Conservation (phyloP, 2,888 invertebrate genomes). For the Acanthosoma haemorrhoidale region DNA sequence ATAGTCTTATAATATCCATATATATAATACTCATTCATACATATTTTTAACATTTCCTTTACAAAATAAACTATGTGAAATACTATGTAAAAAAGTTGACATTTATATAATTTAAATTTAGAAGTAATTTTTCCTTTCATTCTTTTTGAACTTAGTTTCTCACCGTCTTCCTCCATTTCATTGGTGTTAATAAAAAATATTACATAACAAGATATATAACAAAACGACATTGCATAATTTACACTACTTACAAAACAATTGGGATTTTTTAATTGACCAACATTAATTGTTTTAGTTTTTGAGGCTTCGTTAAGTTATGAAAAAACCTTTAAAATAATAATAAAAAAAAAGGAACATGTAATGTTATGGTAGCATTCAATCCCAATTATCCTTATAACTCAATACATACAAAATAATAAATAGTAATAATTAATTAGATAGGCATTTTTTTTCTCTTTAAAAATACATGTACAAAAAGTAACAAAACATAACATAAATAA, state of each 20-base stretch:
- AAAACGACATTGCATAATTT: background rate
- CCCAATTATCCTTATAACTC: background rate
- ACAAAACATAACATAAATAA: background rate
- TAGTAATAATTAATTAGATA: background rate
- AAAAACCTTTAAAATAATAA: background rate
- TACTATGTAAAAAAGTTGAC: slow-evolving; percentile 24
- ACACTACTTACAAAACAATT: slow-evolving; percentile 1
- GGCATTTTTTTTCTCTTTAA: background rate
- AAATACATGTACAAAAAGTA: slow-evolving; percentile 3
- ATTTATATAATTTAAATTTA: slow-evolving; percentile 18
- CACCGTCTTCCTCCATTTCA: slow-evolving; percentile 23
- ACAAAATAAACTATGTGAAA: slow-evolving; percentile 36
- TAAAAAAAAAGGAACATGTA: background rate
- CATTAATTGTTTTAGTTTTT: slow-evolving; percentile 17
- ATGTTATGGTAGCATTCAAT: background rate
- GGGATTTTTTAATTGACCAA: slow-evolving; percentile 23
- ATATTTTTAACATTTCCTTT: slow-evolving; percentile 27
- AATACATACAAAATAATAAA: background rate
- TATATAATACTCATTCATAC: background rate
- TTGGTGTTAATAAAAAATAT: slow-evolving; percentile 18
- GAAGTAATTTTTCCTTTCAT: background rate
- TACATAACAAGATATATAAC: slow-evolving; percentile 7
- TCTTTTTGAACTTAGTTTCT: slow-evolving; percentile 22
- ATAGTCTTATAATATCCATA: slow-evolving; percentile 25
- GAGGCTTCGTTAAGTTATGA: background rate